Conservation (phyloP, 2,113 vertebrate species). For the Symphodus melops region DNA sequence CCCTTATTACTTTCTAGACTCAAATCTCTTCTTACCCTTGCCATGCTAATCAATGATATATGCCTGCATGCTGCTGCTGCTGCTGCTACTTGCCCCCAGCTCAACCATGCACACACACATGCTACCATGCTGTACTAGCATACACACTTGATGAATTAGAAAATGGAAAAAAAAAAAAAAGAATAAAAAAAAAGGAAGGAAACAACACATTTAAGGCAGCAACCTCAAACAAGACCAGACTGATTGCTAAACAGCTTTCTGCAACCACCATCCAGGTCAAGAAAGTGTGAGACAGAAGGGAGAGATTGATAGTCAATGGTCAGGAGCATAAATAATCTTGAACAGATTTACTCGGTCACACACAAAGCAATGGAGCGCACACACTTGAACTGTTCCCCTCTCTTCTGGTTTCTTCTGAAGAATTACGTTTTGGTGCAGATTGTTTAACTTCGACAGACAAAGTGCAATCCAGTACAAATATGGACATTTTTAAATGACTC, state of each 20-base stretch:
- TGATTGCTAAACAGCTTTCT: no score
- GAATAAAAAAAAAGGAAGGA: neutral
- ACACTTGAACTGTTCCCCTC: neutral
- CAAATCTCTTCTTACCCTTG: slow-evolving; percentile 1
- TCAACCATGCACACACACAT: neutral
- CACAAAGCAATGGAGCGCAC: neutral
- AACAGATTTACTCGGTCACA: neutral
- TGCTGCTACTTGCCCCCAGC: neutral
- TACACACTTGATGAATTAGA: no score
- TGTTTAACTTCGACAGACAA: neutral
- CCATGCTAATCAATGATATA: slow-evolving; percentile 41
- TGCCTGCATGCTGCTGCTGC: neutral
- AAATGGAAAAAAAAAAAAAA: no score
- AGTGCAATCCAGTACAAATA: slow-evolving; percentile 1
- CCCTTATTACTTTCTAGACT: slow-evolving; percentile 33
- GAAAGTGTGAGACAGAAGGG: no score
- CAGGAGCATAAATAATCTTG: slow-evolving; percentile 12
- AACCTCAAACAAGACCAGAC: no score
- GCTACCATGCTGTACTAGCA: neutral
- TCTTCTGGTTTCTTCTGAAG: neutral
- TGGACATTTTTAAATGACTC: neutral
- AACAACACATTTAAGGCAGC: no score
- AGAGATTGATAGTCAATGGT: neutral
- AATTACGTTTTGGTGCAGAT: neutral
- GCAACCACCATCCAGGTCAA: no score